phyloP scores from a whole-genome alignment of 2,888 invertebrate genomes.

The Chalcosyrphus nemorum region DNA sequence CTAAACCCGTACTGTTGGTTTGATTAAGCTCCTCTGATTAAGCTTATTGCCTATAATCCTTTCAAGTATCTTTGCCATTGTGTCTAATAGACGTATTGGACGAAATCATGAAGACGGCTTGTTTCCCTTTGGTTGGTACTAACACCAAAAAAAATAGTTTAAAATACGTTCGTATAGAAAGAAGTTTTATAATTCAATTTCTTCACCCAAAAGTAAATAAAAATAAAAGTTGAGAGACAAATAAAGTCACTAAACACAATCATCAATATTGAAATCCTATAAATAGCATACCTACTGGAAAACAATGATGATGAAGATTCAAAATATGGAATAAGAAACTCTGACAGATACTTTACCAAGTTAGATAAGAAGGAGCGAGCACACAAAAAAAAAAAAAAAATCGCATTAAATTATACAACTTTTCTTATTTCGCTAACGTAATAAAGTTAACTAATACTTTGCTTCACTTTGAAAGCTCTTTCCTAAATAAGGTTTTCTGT shows the following conservation, averaged over 20 bases:
- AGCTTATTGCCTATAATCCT: too few species aligned
- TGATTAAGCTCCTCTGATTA: too few species aligned
- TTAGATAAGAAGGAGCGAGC: neutral
- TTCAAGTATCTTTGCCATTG: too few species aligned
- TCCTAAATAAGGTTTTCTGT: conserved; percentile 26
- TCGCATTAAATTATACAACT: conserved; percentile 33
- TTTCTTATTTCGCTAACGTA: conserved; percentile 39
- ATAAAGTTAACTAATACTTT: conserved; percentile 43
- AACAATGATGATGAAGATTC: conserved; percentile 5
- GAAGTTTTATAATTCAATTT: neutral
- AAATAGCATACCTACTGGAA: neutral
- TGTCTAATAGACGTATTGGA: too few species aligned
- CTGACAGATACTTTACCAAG: conserved; percentile 6
- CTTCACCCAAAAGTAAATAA: neutral
- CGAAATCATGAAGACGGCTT: too few species aligned
- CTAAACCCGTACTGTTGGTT: too few species aligned
- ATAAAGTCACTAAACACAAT: neutral
- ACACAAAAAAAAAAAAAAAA: neutral
- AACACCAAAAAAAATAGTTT: too few species aligned
- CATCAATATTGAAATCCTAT: conserved; percentile 4
- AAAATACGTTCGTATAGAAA: too few species aligned
- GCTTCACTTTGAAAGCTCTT: conserved; percentile 27
- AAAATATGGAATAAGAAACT: conserved; percentile 1
- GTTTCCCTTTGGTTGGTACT: too few species aligned
- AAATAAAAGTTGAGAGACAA: neutral